Conservation (phyloP, 2,113 vertebrate genomes). For the Trichomycterus rosablanca region DNA sequence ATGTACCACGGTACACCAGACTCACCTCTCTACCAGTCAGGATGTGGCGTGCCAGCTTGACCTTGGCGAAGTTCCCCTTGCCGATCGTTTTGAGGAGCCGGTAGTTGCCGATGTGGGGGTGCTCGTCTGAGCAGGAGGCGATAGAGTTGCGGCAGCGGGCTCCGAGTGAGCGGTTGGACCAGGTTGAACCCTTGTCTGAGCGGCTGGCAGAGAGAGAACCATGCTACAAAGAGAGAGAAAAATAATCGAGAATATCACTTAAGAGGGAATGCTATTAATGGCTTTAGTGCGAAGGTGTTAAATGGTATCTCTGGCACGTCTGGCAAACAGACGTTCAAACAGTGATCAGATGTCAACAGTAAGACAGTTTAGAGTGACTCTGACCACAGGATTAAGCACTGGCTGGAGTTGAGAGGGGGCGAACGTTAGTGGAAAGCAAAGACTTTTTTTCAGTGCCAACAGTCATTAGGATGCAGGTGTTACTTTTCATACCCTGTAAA, state of each 20-base stretch:
- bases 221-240: conserved; percentile 62
- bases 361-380: too few species aligned
- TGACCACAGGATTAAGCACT: too few species aligned
- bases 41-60: conserved; percentile 87
- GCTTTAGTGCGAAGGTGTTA: too few species aligned
- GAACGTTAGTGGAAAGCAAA: too few species aligned
- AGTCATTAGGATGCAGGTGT: too few species aligned
- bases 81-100: conserved; percentile 87
- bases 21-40: conserved; percentile 83
- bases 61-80: conserved; percentile 93
- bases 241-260: background rate
- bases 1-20: background rate
- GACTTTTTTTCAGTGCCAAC: too few species aligned
- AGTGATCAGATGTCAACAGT: too few species aligned
- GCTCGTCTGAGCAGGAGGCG: conserved; percentile 83
- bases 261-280: too few species aligned
- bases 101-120: conserved; percentile 89
- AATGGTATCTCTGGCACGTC: too few species aligned
- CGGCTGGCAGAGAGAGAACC: conserved; percentile 78
- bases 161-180: conserved; percentile 83
- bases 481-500: too few species aligned
- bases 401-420: too few species aligned
- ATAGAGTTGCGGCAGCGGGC: conserved; percentile 89
- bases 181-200: conserved; percentile 80
- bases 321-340: too few species aligned